A percentile compares a stretch with the other conserved stretches of the same genome.
Conservation (phyloP, 2,888 invertebrate species). For the Stenodera caucasica region DNA sequence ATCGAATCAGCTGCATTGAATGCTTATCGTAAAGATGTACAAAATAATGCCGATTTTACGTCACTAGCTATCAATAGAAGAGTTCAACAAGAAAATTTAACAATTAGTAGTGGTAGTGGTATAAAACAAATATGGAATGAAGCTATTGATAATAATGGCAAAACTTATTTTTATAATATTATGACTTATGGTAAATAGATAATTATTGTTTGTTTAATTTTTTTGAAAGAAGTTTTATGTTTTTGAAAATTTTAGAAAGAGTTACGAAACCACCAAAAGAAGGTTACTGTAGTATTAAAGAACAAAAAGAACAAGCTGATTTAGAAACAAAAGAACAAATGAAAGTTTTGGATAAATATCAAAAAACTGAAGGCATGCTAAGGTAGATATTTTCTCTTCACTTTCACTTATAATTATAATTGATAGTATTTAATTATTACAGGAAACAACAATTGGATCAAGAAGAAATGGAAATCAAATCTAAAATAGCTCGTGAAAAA, state of each 20-base stretch:
- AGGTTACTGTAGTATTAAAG: slow-evolving; percentile 68
- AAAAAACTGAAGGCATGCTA: slow-evolving; percentile 37
- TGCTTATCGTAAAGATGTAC: slow-evolving; percentile 84
- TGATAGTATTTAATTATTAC: neutral
- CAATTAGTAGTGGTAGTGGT: slow-evolving; percentile 40
- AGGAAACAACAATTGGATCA: slow-evolving; percentile 47
- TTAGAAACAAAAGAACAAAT: slow-evolving; percentile 57
- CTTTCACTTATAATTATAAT: neutral
- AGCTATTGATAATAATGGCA: slow-evolving; percentile 73
- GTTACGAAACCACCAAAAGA: slow-evolving; percentile 75
- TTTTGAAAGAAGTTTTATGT: too few relatives aligned
- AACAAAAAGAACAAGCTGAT: slow-evolving; percentile 63
- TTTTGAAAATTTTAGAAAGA: slow-evolving; percentile 66
- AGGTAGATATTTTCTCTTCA: slow-evolving; percentile 25
- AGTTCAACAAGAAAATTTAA: slow-evolving; percentile 45
- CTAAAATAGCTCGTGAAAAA: slow-evolving; percentile 57
- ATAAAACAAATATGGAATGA: slow-evolving; percentile 73
- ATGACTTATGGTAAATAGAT: slow-evolving; percentile 70
- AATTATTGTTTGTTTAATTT: too few relatives aligned
- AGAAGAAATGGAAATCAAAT: slow-evolving; percentile 59
- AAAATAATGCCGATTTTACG: slow-evolving; percentile 66
- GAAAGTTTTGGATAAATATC: slow-evolving; percentile 47
- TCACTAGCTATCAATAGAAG: slow-evolving; percentile 58
- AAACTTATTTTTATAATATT: slow-evolving; percentile 85
- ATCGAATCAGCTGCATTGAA: slow-evolving; percentile 91